Evolutionary conservation across 2,797 vertebrate genomes (phyloP).

Genomic region (Lutjanus campechanus): DNA sequence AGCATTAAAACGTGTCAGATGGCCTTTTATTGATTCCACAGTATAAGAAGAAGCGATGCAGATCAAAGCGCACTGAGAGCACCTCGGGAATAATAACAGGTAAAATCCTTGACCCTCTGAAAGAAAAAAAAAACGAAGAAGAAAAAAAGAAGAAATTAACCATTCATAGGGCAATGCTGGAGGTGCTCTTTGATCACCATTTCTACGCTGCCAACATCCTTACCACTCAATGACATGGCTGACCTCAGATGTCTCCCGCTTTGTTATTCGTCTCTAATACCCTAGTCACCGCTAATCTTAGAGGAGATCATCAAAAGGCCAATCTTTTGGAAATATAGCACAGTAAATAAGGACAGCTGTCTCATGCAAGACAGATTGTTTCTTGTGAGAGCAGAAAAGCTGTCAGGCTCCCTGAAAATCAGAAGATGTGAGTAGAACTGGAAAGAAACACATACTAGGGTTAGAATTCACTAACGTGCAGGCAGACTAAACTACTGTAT

Average conservation of each 20-base stretch:
- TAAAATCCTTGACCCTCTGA: constrained; percentile 65
- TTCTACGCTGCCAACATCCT: constrained; percentile 43
- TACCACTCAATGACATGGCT: constrained; percentile 45
- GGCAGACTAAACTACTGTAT: background rate
- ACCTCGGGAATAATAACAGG: constrained; percentile 65
- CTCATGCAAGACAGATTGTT: constrained; percentile 61
- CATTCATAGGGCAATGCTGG: constrained; percentile 54
- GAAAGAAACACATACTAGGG: constrained; percentile 13
- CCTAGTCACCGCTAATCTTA: constrained; percentile 57
- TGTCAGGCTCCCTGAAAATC: constrained; percentile 51
- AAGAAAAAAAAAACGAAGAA: constrained; percentile 16
- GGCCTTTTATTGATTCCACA: constrained; percentile 47
- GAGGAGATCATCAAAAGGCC: constrained; percentile 65
- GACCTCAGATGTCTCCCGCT: constrained; percentile 69
- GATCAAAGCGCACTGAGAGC: constrained; percentile 71
- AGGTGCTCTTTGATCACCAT: constrained; percentile 75
- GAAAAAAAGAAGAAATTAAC: constrained; percentile 55
- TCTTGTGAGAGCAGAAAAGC: constrained; percentile 37
- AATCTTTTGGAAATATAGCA: constrained; percentile 61
- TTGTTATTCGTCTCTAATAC: constrained; percentile 59
- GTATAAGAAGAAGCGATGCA: constrained; percentile 45
- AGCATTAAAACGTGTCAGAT: constrained; percentile 35
- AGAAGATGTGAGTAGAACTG: constrained; percentile 16
- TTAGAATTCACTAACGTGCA: constrained; percentile 10
- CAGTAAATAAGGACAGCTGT: constrained; percentile 64